phyloP scores from a whole-genome alignment of 23 tunicate genomes.

The Ciona savignyi region DNA sequence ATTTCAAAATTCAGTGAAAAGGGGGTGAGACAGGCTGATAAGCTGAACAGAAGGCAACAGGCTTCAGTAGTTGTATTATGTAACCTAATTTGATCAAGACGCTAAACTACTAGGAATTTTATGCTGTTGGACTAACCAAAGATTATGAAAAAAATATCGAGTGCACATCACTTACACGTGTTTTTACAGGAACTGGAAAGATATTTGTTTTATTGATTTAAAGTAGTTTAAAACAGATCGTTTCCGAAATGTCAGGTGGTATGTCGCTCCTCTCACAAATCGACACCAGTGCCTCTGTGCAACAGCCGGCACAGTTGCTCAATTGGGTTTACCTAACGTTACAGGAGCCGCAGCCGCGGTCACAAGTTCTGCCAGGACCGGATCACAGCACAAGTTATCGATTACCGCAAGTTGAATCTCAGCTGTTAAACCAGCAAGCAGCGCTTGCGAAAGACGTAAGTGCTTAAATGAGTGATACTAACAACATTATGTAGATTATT shows the following conservation, averaged over 20 bases:
- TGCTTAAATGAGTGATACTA: too few species aligned
- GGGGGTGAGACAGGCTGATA: too few species aligned
- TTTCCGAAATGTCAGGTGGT: not conserved
- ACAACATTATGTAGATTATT: too few species aligned
- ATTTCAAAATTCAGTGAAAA: too few species aligned
- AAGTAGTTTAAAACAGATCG: not conserved
- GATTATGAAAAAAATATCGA: too few species aligned
- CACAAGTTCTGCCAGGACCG: not conserved
- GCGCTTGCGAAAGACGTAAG: conserved; percentile 18
- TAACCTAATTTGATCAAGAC: too few species aligned
- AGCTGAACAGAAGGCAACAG: too few species aligned
- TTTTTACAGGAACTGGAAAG: not conserved
- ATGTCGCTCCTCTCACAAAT: conserved; percentile 36
- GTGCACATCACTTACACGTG: too few species aligned
- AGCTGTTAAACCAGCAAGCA: not conserved
- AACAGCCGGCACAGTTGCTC: conserved; percentile 59
- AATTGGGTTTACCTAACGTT: conserved; percentile 53
- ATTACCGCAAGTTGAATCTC: not conserved
- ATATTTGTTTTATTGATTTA: too few species aligned
- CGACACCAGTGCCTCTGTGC: conserved; percentile 33
- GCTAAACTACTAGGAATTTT: too few species aligned
- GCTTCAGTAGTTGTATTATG: too few species aligned
- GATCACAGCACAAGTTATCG: conserved; percentile 2
- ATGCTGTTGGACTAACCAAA: too few species aligned
- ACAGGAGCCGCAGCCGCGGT: conserved; percentile 16